Percentiles rank a stretch among this genome's conserved stretches.
phyloP scores from a whole-genome alignment of 2,113 vertebrate species.

The Isichthys henryi region DNA sequence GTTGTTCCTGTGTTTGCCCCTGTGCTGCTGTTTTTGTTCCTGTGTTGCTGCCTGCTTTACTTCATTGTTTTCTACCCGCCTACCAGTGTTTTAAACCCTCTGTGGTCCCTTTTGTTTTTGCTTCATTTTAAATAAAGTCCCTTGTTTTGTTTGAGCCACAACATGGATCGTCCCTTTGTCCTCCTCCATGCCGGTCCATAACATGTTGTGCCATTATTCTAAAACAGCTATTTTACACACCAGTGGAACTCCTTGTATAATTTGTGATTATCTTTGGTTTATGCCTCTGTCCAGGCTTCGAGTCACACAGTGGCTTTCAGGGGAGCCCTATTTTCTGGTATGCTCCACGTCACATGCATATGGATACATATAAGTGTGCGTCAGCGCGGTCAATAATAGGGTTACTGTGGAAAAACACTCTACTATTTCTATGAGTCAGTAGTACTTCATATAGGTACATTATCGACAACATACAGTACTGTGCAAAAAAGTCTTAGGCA shows the following conservation, averaged over 20 bases:
- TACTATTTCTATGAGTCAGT: no score
- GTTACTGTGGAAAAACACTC: neutral
- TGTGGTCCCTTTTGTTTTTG: neutral
- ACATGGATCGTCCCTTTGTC: neutral
- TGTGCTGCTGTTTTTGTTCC: neutral
- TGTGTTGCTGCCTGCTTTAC: neutral
- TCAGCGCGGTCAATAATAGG: neutral
- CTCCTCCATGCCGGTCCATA: neutral
- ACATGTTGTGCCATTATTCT: neutral
- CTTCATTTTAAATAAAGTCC: neutral
- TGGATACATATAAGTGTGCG: neutral
- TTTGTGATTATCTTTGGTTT: neutral
- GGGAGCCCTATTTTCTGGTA: neutral
- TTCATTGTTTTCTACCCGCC: neutral
- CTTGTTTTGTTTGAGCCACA: neutral
- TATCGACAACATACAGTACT: no score
- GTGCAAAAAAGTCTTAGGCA: no score
- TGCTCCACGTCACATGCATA: neutral
- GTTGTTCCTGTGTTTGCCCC: neutral
- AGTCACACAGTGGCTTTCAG: neutral
- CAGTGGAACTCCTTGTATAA: neutral
- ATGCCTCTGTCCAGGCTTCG: neutral
- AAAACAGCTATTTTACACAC: neutral
- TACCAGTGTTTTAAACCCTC: neutral
- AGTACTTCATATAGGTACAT: no score